Percentiles rank a stretch among this genome's conserved stretches.
These are phyloP conservation scores for Vesta saturnalis DNA, from an alignment of 2,888 invertebrate species.

Conservation along the genomic window DNA sequence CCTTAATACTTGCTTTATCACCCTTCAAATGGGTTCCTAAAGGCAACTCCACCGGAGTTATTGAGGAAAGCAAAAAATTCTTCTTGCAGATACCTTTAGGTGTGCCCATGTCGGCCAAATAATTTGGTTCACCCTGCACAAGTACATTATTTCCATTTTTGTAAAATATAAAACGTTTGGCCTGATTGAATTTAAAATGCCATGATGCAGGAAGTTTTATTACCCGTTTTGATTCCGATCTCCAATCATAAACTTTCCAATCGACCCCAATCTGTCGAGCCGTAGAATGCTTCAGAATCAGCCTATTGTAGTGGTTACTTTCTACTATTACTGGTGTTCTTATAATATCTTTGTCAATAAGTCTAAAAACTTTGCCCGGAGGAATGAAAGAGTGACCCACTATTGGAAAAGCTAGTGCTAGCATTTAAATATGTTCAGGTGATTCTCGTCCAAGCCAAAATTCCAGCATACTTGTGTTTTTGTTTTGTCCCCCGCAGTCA, in stretches of 20 bases:
- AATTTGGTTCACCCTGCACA: constrained; percentile 1
- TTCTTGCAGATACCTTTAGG: background rate
- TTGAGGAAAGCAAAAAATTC: background rate
- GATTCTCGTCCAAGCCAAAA: background rate
- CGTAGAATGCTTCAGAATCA: background rate
- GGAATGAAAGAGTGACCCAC: constrained; percentile 5
- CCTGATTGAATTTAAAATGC: constrained; percentile 1
- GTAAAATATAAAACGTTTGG: constrained; percentile 4
- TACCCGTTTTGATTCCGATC: background rate
- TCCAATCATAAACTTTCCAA: background rate
- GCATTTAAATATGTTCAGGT: background rate
- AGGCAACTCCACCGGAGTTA: background rate
- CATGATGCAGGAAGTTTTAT: background rate
- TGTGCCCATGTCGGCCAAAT: background rate
- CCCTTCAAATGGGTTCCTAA: background rate
- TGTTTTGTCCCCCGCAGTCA: constrained; percentile 2
- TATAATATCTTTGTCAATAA: background rate
- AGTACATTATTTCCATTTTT: background rate
- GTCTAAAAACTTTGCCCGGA: background rate
- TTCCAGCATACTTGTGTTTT: background rate
- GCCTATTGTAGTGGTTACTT: background rate
- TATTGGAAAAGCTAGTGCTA: background rate
- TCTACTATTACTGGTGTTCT: background rate
- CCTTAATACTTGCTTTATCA: background rate
- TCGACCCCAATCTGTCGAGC: background rate